Percentiles rank a stretch among this genome's conserved stretches.
Evolutionary conservation across 2,888 invertebrate species (phyloP).

Genomic region (Kuschelorhynchus macadamiae): DNA sequence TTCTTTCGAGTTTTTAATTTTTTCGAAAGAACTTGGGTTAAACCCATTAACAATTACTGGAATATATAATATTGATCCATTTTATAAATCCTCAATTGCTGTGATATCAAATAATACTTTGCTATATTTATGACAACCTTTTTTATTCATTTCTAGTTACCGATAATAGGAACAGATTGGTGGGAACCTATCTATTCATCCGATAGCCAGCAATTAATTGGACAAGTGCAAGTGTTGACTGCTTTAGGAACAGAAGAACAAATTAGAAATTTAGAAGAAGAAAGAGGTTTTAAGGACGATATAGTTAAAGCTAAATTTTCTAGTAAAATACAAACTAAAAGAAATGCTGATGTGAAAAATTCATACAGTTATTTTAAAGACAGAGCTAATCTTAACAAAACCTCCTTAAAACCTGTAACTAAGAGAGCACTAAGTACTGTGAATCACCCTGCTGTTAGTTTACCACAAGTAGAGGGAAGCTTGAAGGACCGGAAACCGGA

Average conservation of each 20-base stretch:
- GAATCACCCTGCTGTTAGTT: neutral
- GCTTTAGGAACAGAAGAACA: slow-evolving; percentile 76
- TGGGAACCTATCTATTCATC: slow-evolving; percentile 72
- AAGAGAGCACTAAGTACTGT: neutral
- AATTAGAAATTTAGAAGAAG: slow-evolving; percentile 71
- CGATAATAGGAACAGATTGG: slow-evolving; percentile 74
- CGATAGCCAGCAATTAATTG: slow-evolving; percentile 67
- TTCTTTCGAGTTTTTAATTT: too few species aligned
- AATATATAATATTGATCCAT: too few species aligned
- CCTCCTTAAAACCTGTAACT: neutral
- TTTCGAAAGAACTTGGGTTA: too few species aligned
- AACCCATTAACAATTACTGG: too few species aligned
- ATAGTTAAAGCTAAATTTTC: slow-evolving; percentile 57
- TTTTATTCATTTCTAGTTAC: slow-evolving; percentile 71
- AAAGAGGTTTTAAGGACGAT: slow-evolving; percentile 65
- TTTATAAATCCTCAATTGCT: too few species aligned
- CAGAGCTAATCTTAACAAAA: slow-evolving; percentile 28
- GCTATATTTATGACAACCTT: too few species aligned
- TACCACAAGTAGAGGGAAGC: neutral
- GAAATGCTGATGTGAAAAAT: neutral
- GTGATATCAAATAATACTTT: too few species aligned
- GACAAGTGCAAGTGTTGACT: slow-evolving; percentile 72
- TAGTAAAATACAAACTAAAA: slow-evolving; percentile 4
- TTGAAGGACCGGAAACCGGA: slow-evolving; percentile 1
- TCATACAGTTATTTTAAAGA: slow-evolving; percentile 22